Conservation (phyloP, 2,888 invertebrate species). For the Fragum sueziense region DNA sequence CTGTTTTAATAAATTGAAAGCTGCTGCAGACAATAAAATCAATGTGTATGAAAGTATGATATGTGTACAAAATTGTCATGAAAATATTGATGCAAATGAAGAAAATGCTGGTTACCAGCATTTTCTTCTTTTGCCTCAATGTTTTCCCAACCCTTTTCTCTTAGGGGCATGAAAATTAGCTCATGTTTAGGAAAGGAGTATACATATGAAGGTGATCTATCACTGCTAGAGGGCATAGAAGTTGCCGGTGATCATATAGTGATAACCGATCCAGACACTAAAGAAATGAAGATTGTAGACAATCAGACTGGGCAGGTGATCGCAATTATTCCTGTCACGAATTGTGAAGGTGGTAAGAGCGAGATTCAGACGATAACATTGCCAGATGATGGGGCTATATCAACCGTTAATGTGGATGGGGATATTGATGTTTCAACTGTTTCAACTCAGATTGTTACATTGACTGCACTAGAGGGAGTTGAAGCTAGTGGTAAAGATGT, state of each 20-base stretch:
- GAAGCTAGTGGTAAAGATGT: background rate
- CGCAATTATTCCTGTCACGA: conserved; percentile 56
- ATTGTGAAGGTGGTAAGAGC: conserved; percentile 28
- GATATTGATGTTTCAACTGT: conserved; percentile 34
- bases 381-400: conserved; percentile 46
- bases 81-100: too few species aligned
- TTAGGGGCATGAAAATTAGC: too few species aligned
- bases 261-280: conserved; percentile 56
- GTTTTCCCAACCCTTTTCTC: too few species aligned
- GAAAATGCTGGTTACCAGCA: too few species aligned
- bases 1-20: too few species aligned
- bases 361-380: conserved; percentile 51
- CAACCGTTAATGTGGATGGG: conserved; percentile 40
- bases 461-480: background rate
- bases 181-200: too few species aligned
- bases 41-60: too few species aligned
- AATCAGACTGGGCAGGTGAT: conserved; percentile 68
- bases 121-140: too few species aligned
- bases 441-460: background rate
- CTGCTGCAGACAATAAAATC: too few species aligned
- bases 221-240: conserved; percentile 61
- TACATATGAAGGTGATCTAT: conserved; percentile 57
- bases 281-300: conserved; percentile 67
- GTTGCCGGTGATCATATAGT: conserved; percentile 67
- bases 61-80: too few species aligned